Base-by-base conservation (phyloP, 2,797 vertebrate genomes). In the Orientallactaga sibirica region DNA sequence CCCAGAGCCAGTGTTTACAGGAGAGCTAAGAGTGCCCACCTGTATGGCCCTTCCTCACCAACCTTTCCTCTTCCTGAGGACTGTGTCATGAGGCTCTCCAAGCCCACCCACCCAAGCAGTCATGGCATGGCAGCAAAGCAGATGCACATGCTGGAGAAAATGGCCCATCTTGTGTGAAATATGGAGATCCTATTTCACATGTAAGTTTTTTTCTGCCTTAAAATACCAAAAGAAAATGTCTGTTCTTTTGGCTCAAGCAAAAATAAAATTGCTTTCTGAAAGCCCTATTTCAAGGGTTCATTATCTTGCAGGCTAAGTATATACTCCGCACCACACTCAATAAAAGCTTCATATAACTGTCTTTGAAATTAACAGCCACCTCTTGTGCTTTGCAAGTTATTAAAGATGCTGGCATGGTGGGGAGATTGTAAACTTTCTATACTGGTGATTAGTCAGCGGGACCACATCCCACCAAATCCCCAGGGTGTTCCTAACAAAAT, bases 331-430 rank as follows among this genome's bases (percentile, higher is more conserved):
- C 92, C 93, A 92, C 85, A 94, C 89, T 96, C 91, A 27, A 95
- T 96, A 96, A 97, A 96, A 95, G 92, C 91, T 92, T 95, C 94
- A 48, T 92, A 95, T 92, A 91, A 94, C 93, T 95, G 96, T 90
- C 94, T 94, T 94, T 95, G 97, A 94, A 96, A 97, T 97, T 95
- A 96, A 94, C 95, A 97, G 95, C 94, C 96, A 94, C 82, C 93
- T 94, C 95, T 94, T 88, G 86, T 91, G 96, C 90, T 95, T 94
- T 95, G 95, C 93, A 95, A 95, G 95, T 95, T 96, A 96, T 94
- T 96, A 90, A 88, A 94, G 97, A 97, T 0, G 12, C 74, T 94
- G 95, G 96, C 95, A 68, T 92, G 68, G 85, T 52, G 27, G 83
- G 62, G 86, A 96, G 91, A 90, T 80, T 86, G 70, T 97, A 97